Percentiles rank a stretch among this genome's conserved stretches.
Evolutionary conservation across 2,797 vertebrate genomes (phyloP).

Genomic region (Falco cherrug): DNA sequence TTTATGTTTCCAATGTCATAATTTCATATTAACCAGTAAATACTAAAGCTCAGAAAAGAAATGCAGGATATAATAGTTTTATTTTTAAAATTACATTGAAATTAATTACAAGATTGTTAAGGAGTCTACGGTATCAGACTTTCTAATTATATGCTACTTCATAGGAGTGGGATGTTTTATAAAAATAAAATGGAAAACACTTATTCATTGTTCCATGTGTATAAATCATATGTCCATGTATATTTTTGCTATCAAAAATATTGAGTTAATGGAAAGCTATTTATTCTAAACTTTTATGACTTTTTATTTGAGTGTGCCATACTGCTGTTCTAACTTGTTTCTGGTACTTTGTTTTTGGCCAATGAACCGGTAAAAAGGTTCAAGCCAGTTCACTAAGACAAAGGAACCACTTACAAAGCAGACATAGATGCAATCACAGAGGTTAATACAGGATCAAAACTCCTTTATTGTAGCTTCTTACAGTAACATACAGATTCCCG

Average conservation of each 20-base stretch:
- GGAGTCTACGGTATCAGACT: background rate
- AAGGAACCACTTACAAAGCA: background rate
- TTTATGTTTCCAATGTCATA: background rate
- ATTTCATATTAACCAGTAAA: background rate
- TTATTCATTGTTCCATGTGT: background rate
- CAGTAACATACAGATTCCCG: background rate
- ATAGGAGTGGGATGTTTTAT: rapidly evolving
- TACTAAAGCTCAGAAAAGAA: background rate
- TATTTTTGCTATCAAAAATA: background rate
- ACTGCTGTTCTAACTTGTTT: background rate
- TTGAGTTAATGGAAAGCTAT: background rate
- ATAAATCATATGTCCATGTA: background rate
- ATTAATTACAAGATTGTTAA: background rate
- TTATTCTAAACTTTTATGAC: background rate
- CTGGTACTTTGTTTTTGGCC: background rate
- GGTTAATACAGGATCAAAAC: background rate
- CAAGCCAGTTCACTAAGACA: background rate
- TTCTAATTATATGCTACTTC: background rate
- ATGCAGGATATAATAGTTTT: background rate
- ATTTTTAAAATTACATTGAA: background rate
- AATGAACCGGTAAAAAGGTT: background rate
- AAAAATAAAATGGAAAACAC: background rate
- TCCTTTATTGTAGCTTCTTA: background rate
- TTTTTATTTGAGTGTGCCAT: background rate
- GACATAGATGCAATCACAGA: background rate